phyloP scores from a whole-genome alignment of 2,797 vertebrate species.

The Parotocinclus haroldoi region DNA sequence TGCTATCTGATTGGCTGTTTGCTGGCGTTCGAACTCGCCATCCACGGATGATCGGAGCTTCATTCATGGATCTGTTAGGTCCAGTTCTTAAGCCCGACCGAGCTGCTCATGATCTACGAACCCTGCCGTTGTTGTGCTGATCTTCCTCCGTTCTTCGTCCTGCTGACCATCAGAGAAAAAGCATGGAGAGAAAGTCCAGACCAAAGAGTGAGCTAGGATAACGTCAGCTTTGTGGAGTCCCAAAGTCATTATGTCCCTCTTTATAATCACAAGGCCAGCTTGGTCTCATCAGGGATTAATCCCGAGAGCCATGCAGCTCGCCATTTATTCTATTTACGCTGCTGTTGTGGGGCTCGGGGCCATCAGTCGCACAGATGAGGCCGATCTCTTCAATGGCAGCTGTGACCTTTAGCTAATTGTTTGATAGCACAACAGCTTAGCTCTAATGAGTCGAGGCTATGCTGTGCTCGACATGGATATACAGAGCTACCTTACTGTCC shows the following conservation, averaged over 20 bases:
- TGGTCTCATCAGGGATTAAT: slow-evolving; percentile 4
- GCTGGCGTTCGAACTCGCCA: too few relatives aligned
- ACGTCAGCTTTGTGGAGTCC: not conserved
- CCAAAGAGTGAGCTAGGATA: not conserved
- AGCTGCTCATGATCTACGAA: too few relatives aligned
- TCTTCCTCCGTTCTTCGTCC: too few relatives aligned
- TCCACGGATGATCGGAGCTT: too few relatives aligned
- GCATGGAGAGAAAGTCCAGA: too few relatives aligned
- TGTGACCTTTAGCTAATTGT: slow-evolving; percentile 65
- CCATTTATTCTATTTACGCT: slow-evolving; percentile 40
- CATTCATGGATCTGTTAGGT: too few relatives aligned
- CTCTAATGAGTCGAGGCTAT: slow-evolving; percentile 56
- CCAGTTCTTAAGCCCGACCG: too few relatives aligned
- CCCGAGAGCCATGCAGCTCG: slow-evolving; percentile 14
- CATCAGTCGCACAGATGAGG: slow-evolving; percentile 42
- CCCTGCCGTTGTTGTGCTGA: too few relatives aligned
- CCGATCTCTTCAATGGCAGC: slow-evolving; percentile 46
- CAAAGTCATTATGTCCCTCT: not conserved
- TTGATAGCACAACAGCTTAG: slow-evolving; percentile 57
- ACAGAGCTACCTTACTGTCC: too few relatives aligned
- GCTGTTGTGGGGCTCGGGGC: slow-evolving; percentile 33
- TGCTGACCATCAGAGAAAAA: too few relatives aligned
- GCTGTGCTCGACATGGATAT: slow-evolving; percentile 21
- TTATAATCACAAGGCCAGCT: slow-evolving; percentile 22
- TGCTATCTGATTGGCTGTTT: too few relatives aligned